Conservation (phyloP, 2,113 vertebrate genomes). For the Capreolus pygargus region DNA sequence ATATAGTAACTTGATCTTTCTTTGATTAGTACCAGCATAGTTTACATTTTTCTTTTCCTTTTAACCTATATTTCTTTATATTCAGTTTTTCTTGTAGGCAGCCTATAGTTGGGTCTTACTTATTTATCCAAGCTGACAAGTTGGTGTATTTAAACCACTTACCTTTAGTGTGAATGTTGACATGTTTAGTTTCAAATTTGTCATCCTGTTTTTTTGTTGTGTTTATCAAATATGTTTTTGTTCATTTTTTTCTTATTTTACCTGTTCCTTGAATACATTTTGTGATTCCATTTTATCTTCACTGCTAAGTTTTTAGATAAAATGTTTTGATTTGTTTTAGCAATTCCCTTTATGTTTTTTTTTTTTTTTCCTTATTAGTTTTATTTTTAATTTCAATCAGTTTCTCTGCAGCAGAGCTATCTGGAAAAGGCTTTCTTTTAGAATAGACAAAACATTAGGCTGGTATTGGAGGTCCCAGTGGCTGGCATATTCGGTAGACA, state of each 20-base stretch:
- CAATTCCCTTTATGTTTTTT: not conserved
- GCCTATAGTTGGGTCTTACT: not conserved
- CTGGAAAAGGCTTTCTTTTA: not conserved
- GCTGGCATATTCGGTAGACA: not conserved
- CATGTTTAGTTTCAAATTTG: not conserved
- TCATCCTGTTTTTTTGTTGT: not conserved
- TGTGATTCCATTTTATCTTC: not conserved
- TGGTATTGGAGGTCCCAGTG: not conserved
- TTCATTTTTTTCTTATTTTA: not conserved
- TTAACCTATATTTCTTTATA: not conserved
- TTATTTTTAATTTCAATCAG: not conserved
- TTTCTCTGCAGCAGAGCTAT: not conserved
- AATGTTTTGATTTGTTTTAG: not conserved
- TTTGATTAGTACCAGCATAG: not conserved
- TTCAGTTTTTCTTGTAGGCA: not conserved
- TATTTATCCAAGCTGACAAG: not conserved
- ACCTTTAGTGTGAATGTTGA: not conserved
- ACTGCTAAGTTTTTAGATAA: not conserved
- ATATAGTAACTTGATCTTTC: not conserved
- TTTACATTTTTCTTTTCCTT: not conserved
- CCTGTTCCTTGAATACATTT: not conserved
- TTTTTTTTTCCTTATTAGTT: not conserved
- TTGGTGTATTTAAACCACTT: not conserved
- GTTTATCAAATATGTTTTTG: not conserved
- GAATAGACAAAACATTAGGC: not conserved